These are phyloP conservation scores for Zoanthus gigantus DNA, from an alignment of 92 coral and sea anemone species.

Conservation along the genomic window DNA sequence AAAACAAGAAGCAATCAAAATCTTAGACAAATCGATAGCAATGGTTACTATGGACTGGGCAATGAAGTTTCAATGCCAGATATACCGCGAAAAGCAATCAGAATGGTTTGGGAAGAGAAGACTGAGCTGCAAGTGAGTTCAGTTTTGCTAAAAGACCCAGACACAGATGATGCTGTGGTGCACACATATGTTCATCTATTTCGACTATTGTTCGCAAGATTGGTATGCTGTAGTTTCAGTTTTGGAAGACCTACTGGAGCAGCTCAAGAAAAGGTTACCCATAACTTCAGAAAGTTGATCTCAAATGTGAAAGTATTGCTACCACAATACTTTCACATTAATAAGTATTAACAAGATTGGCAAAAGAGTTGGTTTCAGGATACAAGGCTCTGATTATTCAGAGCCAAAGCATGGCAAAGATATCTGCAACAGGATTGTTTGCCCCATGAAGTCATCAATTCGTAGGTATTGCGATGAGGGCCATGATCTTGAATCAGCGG, in stretches of 20 bases:
- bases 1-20: constrained; percentile 50
- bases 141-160: constrained; percentile 13
- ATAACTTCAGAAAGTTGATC: constrained; percentile 42
- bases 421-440: constrained; percentile 66
- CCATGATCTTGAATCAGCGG: constrained; percentile 57
- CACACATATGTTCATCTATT: constrained; percentile 56
- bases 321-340: constrained; percentile 58
- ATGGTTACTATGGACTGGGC: constrained; percentile 63
- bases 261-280: constrained; percentile 49
- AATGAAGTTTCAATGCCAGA: constrained; percentile 55
- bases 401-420: constrained; percentile 76
- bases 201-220: constrained; percentile 77
- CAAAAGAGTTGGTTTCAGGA: constrained; percentile 46
- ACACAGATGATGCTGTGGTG: constrained; percentile 29
- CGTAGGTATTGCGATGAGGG: constrained; percentile 66
- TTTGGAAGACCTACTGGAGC: constrained; percentile 59
- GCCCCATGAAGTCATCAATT: constrained; percentile 64
- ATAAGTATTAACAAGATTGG: constrained; percentile 57
- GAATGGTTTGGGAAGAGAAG: constrained; percentile 61
- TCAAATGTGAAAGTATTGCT: constrained; percentile 35
- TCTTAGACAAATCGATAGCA: constrained; percentile 41
- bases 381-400: constrained; percentile 60
- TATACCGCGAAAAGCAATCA: constrained; percentile 52
- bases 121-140: constrained; percentile 62
- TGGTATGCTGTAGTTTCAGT: constrained; percentile 72